Base-by-base conservation (phyloP, 2,888 invertebrate genomes). In the Harmothoe impar region DNA sequence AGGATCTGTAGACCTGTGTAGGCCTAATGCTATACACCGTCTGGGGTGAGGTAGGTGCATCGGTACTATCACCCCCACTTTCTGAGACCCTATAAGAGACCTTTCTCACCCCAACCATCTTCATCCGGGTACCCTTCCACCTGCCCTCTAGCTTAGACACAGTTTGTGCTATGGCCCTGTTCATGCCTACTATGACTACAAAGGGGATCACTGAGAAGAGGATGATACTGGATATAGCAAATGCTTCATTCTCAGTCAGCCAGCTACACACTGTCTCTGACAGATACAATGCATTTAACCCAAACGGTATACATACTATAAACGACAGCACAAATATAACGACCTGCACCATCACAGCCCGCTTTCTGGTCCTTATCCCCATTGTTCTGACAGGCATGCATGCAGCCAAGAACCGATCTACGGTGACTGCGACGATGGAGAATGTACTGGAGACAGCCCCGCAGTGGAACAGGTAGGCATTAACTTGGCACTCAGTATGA, bases 161-260 rank as follows among this genome's bases (percentile, higher is more conserved):
- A 5, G 23, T 84, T 20, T 25, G 20, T 7, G 33, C n/a, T 3
- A 84, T 84, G 43, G 84, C 84, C 0, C 7, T 84, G 25, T 84
- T 84, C 84, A 84, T 84, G 0, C 5, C 0, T 1, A 84, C 1
- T 20, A 84, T 52, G 3, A n/a, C 52, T 10, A 84, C 3, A 43
- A 84, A 84, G 20, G 84, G 84, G 25, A 84, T 5, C 20, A 84
- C 3, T 1, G 84, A 84, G 84, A 84, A 84, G 52, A 43, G 10
- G 23, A 23, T 25, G 15, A 62, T 62, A 12, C 5, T n/a, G 20
- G 20, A n/a, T 23, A 23, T 62, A 23, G 62, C 62, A 15, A n/a
- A 62, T 23, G 25, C 25, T 5, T 25, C 62, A 3, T 12, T 23
- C 20, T n/a, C 25, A 1, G 62, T n/a, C 3, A 62, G 25, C 5